Base-by-base conservation (phyloP, 2,797 vertebrate species). In the Peromyscus attwateri region DNA sequence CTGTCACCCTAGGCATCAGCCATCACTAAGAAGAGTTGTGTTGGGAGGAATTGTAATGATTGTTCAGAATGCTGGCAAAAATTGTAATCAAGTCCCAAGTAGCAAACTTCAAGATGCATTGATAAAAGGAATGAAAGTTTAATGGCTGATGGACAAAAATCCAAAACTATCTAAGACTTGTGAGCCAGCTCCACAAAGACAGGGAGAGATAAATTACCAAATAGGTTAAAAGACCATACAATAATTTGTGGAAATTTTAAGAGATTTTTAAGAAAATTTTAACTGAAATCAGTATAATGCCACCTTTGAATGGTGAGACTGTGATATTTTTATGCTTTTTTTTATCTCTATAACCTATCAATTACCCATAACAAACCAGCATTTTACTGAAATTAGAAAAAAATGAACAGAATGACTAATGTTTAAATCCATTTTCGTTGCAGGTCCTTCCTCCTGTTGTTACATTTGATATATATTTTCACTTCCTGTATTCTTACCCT, bases 301-400 rank as follows among this genome's bases (percentile, higher is more conserved):
- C n/a, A 16, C 43, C 0, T 49, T 75, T 92, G 66, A 92, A 66
- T 77, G 43, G 25, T 31, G 14, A 83, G 80, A 27, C 46, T 70
- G 3, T 82, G 25, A 23, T 23, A 40, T 49, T 66, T 92, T 82
- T 64, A 37, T n/a, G 0, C 34, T 4, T 8, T 23, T 25, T 64
- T 91, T 88, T 66, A 34, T 83, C 71, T 66, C 46, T 80, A 14
- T 73, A 68, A 91, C 34, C 75, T 70, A 75, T 66, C 89, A 83
- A 64, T 55, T 81, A 82, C 31, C 34, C 6, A 71, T 27, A 77
- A 10, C 25, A 55, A 89, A 94, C 3, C 23, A 85, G 2, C 66
- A 84, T 40, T 68, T 94, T 88, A 52, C 46, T 52, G 80, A 95
- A 76, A 64, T n/a, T 55, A 92, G 55, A 64, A 93, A 80, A 62